Conservation (phyloP, 2,888 invertebrate species). For the Phoenoteleia sp. region DNA sequence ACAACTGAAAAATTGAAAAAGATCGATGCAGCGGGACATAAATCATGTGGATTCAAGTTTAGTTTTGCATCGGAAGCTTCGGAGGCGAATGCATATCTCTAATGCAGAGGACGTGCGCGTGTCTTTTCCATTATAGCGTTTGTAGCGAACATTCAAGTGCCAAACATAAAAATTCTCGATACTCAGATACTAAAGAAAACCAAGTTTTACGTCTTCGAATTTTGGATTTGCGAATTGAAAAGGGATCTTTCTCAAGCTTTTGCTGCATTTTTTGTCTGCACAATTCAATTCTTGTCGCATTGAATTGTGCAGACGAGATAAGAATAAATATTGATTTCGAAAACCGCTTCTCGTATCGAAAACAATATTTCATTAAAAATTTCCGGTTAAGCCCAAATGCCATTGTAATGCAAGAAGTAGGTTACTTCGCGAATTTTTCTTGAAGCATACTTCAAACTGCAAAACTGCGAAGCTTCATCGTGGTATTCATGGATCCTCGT, state of each 20-base stretch:
- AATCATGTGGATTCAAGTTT: constrained; percentile 8
- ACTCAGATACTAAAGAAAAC: not conserved
- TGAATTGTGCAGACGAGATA: not conserved
- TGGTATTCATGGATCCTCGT: not conserved
- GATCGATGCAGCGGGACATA: constrained; percentile 7
- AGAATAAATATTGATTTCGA: not conserved
- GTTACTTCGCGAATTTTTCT: constrained; percentile 29
- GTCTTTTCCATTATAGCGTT: not conserved
- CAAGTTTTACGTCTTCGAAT: not conserved
- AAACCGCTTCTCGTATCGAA: not conserved
- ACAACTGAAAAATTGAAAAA: constrained; percentile 4
- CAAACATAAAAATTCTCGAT: not conserved
- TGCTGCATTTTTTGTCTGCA: not conserved
- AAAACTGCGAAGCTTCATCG: constrained; percentile 6
- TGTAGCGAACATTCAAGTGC: not conserved
- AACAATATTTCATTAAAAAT: constrained; percentile 29
- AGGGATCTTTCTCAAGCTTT: not conserved
- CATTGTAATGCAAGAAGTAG: constrained; percentile 21
- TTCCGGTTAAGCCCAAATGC: not conserved
- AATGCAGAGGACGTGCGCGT: constrained; percentile 1
- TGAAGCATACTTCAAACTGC: constrained; percentile 25
- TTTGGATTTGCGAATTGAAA: not conserved
- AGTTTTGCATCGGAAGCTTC: not conserved
- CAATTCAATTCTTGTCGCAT: not conserved
- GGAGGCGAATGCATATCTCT: not conserved